A percentile compares a stretch with the other conserved stretches of the same genome.
Evolutionary conservation across 1,140 invertebrate species (phyloP).

Genomic region (Diorhabda elongata): DNA sequence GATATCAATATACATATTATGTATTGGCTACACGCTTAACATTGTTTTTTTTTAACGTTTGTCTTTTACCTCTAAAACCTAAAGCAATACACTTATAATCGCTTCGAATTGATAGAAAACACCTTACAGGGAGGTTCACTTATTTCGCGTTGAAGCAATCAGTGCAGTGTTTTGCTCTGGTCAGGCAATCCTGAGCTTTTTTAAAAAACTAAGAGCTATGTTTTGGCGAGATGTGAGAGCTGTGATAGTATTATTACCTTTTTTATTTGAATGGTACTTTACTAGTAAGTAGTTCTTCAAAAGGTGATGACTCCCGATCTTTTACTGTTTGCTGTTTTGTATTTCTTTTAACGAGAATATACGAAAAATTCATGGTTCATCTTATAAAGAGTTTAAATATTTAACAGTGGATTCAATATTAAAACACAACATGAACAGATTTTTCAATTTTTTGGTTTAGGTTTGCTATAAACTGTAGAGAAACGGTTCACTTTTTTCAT

Average conservation of each 20-base stretch:
- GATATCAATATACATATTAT: no score
- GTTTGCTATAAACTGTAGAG: no score
- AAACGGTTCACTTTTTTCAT: no score
- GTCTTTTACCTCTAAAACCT: background rate
- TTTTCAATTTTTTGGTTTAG: no score
- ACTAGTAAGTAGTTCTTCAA: slow-evolving; percentile 5
- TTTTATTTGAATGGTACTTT: slow-evolving; percentile 26
- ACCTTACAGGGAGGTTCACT: slow-evolving; percentile 6
- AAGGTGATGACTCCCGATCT: slow-evolving; percentile 18
- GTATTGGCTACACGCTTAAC: no score
- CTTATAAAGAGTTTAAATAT: no score
- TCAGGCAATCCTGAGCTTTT: slow-evolving; percentile 20
- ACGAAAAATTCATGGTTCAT: background rate
- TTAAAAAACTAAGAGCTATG: slow-evolving; percentile 18
- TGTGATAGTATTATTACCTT: slow-evolving; percentile 41
- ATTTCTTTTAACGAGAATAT: background rate
- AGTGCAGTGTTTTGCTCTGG: slow-evolving; percentile 18
- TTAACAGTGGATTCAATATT: no score
- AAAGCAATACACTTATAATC: slow-evolving; percentile 1
- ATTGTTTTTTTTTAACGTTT: no score
- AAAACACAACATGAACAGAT: no score
- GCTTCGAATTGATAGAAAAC: background rate
- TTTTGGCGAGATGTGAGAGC: slow-evolving; percentile 41
- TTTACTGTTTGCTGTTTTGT: slow-evolving; percentile 16
- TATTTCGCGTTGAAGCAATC: slow-evolving; percentile 24